Conservation (phyloP, 2,888 invertebrate species). For the Drosophila phalerata region DNA sequence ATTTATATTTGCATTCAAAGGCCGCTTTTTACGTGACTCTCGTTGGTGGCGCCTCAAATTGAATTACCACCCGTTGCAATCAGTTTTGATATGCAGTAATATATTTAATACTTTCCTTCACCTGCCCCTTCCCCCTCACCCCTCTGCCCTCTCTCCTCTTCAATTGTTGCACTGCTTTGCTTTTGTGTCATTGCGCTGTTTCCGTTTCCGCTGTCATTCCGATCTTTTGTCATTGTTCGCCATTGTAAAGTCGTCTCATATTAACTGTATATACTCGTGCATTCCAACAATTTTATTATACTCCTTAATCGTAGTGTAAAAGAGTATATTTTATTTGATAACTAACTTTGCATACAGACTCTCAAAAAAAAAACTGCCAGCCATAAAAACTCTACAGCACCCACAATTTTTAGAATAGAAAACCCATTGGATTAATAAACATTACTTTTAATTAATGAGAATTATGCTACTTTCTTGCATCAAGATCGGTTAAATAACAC, state of each 20-base stretch:
- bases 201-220: conserved; percentile 43
- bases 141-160: conserved; percentile 13
- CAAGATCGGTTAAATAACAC: neutral
- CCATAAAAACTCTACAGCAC: too few relatives aligned
- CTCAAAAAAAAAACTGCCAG: too few relatives aligned
- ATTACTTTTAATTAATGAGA: too few relatives aligned
- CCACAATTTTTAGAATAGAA: too few relatives aligned
- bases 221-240: conserved; percentile 21
- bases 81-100: conserved; percentile 52
- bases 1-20: conserved; percentile 27
- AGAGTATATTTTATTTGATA: neutral
- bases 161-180: conserved; percentile 45
- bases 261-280: conserved; percentile 26
- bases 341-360: too few relatives aligned
- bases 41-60: conserved; percentile 39
- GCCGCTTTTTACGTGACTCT: conserved; percentile 33
- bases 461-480: too few relatives aligned
- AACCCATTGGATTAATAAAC: too few relatives aligned
- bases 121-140: neutral
- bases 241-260: conserved; percentile 21
- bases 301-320: neutral
- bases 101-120: conserved; percentile 40
- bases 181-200: conserved; percentile 38
- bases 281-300: neutral
- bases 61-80: conserved; percentile 54